Percentiles rank a stretch among this genome's conserved stretches.
These are phyloP conservation scores for Clarias gariepinus DNA, from an alignment of 2,113 vertebrate species.

Conservation along the genomic window DNA sequence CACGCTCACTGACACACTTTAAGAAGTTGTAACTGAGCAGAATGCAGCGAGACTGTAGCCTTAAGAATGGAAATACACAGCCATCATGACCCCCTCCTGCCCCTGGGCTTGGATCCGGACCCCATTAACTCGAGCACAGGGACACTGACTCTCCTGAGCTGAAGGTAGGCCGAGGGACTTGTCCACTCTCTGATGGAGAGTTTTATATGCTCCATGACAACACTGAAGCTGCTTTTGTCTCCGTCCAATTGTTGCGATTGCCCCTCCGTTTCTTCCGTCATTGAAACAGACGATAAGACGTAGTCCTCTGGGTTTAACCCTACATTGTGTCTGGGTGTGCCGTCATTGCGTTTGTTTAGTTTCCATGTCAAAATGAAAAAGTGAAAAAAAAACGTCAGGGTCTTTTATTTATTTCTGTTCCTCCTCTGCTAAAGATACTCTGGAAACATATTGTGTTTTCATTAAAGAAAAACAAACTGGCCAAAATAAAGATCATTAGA, in stretches of 20 bases:
- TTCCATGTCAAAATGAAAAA: not conserved
- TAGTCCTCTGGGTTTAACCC: not conserved
- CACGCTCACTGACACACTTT: conserved; percentile 61
- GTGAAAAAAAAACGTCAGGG: not conserved
- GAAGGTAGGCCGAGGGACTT: conserved; percentile 23
- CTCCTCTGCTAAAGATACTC: not conserved
- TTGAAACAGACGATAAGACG: not conserved
- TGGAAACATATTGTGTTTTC: not conserved
- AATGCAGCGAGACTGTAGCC: conserved; percentile 59
- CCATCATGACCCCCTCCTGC: not conserved
- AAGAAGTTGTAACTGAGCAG: conserved; percentile 55
- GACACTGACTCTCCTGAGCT: conserved; percentile 50
- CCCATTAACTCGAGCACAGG: conserved; percentile 56
- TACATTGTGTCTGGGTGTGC: not conserved
- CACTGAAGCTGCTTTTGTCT: not conserved
- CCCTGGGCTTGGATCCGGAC: conserved; percentile 43
- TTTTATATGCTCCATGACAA: conserved; percentile 16
- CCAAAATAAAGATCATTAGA: not conserved
- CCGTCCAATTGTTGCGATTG: not conserved
- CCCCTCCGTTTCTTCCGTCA: not conserved
- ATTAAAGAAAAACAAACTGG: not conserved
- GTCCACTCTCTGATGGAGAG: conserved; percentile 39
- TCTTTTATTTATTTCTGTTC: not conserved
- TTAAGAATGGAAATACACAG: conserved; percentile 42
- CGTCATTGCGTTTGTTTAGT: not conserved